Evolutionary conservation across 2,888 invertebrate species (phyloP).

Genomic region (Temnothorax ravouxi): DNA sequence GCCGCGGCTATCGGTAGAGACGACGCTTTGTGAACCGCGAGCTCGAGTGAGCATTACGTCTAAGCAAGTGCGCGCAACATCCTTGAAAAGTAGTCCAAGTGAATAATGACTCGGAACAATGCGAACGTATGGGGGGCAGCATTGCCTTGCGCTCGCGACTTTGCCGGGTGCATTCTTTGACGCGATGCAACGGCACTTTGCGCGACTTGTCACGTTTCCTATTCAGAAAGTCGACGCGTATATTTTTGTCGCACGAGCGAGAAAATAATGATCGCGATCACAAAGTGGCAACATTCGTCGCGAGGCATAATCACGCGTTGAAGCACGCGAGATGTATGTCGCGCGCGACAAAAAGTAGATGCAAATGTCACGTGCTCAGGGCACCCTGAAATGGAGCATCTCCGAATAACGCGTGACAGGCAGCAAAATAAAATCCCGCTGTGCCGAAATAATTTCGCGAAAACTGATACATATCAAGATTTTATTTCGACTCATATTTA

Average conservation of each 20-base stretch:
- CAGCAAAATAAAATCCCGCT: not conserved
- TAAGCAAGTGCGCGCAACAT: conserved; percentile 64
- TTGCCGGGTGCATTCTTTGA: conserved; percentile 72
- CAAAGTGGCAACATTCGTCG: conserved; percentile 28
- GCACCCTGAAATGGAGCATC: not conserved
- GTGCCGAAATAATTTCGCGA: conserved; percentile 22
- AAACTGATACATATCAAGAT: conserved; percentile 1
- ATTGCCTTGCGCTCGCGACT: conserved; percentile 41
- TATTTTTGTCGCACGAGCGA: conserved; percentile 8
- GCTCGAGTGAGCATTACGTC: conserved; percentile 55
- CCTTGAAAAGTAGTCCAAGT: conserved; percentile 79
- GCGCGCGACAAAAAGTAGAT: not conserved
- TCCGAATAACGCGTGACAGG: conserved; percentile 3
- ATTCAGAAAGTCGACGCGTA: conserved; percentile 27
- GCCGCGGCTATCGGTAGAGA: conserved; percentile 36
- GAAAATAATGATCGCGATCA: conserved; percentile 44
- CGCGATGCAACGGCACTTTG: conserved; percentile 52
- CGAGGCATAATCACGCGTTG: conserved; percentile 5
- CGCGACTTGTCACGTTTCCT: conserved; percentile 45
- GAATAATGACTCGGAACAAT: conserved; percentile 80
- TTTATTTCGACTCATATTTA: not conserved
- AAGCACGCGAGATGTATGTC: not conserved
- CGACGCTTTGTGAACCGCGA: conserved; percentile 43
- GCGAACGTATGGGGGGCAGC: conserved; percentile 62
- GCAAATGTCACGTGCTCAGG: not conserved